Conservation (phyloP, 2,113 vertebrate genomes). For the Coreoperca whiteheadi region DNA sequence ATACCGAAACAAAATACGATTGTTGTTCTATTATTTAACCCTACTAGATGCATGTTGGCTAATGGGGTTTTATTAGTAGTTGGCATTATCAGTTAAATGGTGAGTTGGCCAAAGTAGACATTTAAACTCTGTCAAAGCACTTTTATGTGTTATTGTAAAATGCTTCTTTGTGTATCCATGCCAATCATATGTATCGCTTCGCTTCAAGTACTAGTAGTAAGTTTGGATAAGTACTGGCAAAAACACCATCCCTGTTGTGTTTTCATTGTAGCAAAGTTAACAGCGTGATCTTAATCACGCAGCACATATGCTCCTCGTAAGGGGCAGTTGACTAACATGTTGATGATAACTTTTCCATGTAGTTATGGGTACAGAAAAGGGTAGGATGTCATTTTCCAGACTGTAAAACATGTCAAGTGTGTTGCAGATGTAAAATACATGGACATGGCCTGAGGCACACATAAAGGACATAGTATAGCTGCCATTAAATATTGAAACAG, state of each 20-base stretch:
- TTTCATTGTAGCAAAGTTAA: not conserved
- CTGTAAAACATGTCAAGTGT: constrained; percentile 29
- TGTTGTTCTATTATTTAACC: not conserved
- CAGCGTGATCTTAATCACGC: too few relatives aligned
- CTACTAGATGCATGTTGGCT: too few relatives aligned
- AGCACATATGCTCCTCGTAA: not conserved
- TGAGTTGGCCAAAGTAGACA: not conserved
- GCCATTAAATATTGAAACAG: constrained; percentile 47
- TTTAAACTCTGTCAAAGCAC: not conserved
- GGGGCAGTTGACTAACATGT: not conserved
- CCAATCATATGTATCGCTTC: not conserved
- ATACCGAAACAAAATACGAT: not conserved
- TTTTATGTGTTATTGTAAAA: too few relatives aligned
- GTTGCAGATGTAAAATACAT: constrained; percentile 29
- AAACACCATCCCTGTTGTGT: not conserved
- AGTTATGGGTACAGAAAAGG: not conserved
- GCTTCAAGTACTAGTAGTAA: not conserved
- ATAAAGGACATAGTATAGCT: constrained; percentile 7
- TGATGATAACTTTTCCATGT: constrained; percentile 2
- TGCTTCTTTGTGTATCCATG: not conserved
- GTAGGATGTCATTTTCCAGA: constrained; percentile 29
- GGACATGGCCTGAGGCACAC: constrained; percentile 6
- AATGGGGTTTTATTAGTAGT: not conserved
- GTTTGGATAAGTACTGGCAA: not conserved
- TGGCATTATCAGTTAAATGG: not conserved